phyloP scores from a whole-genome alignment of 1,140 invertebrate genomes.

The Halyomorpha halys region DNA sequence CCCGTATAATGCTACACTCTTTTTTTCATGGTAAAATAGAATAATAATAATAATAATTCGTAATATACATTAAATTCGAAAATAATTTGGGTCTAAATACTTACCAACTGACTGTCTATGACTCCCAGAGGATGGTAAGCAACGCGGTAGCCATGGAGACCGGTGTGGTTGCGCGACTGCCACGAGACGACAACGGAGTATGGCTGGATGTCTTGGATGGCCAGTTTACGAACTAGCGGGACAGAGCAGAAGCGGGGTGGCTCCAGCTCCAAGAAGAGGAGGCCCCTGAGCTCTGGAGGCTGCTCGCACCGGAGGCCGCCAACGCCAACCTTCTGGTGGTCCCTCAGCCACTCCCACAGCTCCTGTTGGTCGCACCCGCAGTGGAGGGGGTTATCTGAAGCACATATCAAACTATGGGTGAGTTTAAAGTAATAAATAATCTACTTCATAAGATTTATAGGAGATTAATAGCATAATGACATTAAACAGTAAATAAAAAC shows the following conservation, averaged over 20 bases:
- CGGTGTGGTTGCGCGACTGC: slow-evolving; percentile 78
- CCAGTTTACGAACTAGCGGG: slow-evolving; percentile 66
- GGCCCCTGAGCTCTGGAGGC: slow-evolving; percentile 61
- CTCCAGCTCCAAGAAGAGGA: slow-evolving; percentile 62
- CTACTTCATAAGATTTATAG: no score
- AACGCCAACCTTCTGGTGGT: slow-evolving; percentile 60
- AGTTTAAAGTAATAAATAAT: no score
- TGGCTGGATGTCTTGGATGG: slow-evolving; percentile 77
- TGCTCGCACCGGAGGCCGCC: slow-evolving; percentile 59
- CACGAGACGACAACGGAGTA: slow-evolving; percentile 78
- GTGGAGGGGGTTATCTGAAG: slow-evolving; percentile 66
- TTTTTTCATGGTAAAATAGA: not conserved
- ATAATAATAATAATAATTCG: not conserved
- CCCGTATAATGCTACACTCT: no score
- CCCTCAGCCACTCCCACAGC: slow-evolving; percentile 76
- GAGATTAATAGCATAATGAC: no score
- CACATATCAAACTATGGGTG: no score
- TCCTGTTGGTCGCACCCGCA: slow-evolving; percentile 76
- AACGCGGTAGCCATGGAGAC: slow-evolving; percentile 73
- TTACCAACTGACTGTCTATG: not conserved
- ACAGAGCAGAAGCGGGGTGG: slow-evolving; percentile 70
- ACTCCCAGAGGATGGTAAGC: slow-evolving; percentile 65
- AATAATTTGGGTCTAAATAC: no score
- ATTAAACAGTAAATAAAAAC: no score
- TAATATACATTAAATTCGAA: not conserved